Evolutionary conservation across 2,797 vertebrate genomes (phyloP), one percentile per base, ranked within the genome.

Genomic region (Coendou prehensilis): DNA sequence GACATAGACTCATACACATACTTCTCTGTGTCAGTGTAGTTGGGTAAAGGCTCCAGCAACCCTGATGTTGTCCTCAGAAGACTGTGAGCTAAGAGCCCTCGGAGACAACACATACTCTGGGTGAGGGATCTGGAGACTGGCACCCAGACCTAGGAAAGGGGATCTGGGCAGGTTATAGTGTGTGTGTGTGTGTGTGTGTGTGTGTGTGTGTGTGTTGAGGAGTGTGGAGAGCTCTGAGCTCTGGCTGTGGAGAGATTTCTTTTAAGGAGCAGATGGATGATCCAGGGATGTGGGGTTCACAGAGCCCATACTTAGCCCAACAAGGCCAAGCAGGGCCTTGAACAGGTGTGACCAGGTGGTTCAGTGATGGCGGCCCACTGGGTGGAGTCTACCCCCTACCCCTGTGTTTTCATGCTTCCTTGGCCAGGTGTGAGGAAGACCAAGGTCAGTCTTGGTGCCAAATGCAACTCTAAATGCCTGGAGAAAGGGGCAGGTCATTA

Each of bases 361-460:
- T 84, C 54, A 9, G 79, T 41, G 50, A 86, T 13, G 8, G 37
- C 11, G 20, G 28, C 4, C 52, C 33, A 6, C 5, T 33, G 5
- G 37, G 50, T 13, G 45, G 37, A 94, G 67, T 37, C 52, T 54
- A 8, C 8, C 37, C 41, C 22, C 45, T 80, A 37, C 30, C 5
- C 1, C 80, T 89, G 41, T 23, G 22, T 94, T 79, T 79, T 91
- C 57, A 45, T 82, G 52, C 1, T 14, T 89, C 50, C 52, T 86
- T 80, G 75, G 37, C 37, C 23, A 80, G 63, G 23, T n/a, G 47
- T 87, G 85, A 87, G 67, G 52, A 85, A 89, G 69, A 90, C 22
- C 45, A 63, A 57, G 17, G n/a, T 89, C 67, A 92, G 41, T 3
- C 33, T 54, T 83, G 85, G 75, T 50, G 23, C 28, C 15, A 75